These are phyloP conservation scores for Xanthia icteritia DNA, from an alignment of 2,888 invertebrate species.

Conservation along the genomic window DNA sequence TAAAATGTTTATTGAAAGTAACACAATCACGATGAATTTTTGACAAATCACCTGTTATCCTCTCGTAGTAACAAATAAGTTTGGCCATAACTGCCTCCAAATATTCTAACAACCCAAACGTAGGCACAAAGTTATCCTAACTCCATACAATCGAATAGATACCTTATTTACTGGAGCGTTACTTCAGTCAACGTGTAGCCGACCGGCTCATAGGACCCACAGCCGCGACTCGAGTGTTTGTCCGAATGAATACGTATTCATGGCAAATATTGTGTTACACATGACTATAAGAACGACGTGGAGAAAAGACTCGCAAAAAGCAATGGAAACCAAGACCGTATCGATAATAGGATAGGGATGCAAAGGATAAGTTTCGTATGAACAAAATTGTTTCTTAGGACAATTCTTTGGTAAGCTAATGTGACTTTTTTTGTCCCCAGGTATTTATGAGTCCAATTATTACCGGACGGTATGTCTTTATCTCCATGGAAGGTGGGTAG, in stretches of 20 bases:
- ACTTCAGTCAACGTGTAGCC: slow-evolving; percentile 55
- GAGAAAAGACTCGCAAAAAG: slow-evolving; percentile 31
- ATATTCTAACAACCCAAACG: slow-evolving; percentile 26
- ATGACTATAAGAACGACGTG: slow-evolving; percentile 34
- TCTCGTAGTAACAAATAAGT: slow-evolving; percentile 7
- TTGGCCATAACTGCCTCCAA: slow-evolving; percentile 20
- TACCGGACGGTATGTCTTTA: too few relatives aligned
- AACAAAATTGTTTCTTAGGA: slow-evolving; percentile 5
- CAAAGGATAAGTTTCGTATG: neutral
- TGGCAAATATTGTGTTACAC: slow-evolving; percentile 58
- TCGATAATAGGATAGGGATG: slow-evolving; percentile 8
- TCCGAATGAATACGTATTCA: slow-evolving; percentile 59
- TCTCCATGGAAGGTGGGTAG: too few relatives aligned
- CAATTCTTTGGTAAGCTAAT: neutral
- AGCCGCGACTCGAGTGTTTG: slow-evolving; percentile 57
- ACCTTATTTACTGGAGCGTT: slow-evolving; percentile 57
- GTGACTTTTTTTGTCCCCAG: neutral
- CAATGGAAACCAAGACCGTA: slow-evolving; percentile 14
- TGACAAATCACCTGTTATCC: slow-evolving; percentile 4
- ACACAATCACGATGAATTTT: neutral
- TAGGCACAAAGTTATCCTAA: slow-evolving; percentile 45
- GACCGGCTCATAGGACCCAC: slow-evolving; percentile 48
- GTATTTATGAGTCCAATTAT: neutral
- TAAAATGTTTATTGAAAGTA: neutral
- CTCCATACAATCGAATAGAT: slow-evolving; percentile 44